Percentiles rank a stretch among this genome's conserved stretches.
Conservation (phyloP, 2,113 vertebrate genomes). For the Phodopus roborovskii region DNA sequence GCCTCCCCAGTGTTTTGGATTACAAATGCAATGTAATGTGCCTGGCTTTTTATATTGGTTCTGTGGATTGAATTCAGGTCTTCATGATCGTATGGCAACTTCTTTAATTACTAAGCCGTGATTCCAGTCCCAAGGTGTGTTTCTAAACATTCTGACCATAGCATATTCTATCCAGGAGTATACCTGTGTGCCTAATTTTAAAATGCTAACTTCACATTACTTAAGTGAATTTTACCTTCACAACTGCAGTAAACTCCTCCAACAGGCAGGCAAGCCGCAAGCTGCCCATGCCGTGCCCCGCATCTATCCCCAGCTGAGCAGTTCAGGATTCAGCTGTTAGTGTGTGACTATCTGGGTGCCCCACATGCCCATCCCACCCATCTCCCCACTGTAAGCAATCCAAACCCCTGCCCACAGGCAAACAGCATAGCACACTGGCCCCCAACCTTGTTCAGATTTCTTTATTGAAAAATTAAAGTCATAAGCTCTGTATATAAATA, state of each 20-base stretch:
- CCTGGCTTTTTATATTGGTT: neutral
- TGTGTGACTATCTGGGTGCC: rapidly evolving
- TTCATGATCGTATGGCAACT: too few species aligned
- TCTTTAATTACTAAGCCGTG: neutral
- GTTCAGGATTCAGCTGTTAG: rapidly evolving
- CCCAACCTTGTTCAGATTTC: slow-evolving; percentile 83
- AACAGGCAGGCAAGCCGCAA: neutral
- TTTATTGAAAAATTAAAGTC: slow-evolving; percentile 96
- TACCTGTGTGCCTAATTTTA: neutral
- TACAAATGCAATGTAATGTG: neutral
- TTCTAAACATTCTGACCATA: neutral
- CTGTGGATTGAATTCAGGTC: neutral
- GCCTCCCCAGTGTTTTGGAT: neutral
- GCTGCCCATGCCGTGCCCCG: too few species aligned
- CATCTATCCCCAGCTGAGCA: neutral
- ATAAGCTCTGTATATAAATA: slow-evolving; percentile 93
- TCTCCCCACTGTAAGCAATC: rapidly evolving
- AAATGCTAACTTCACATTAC: neutral
- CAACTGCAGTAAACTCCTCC: neutral
- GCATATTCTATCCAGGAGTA: neutral
- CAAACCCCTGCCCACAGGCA: neutral
- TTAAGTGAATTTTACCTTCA: neutral
- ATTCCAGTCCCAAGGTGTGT: neutral
- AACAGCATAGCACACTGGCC: neutral
- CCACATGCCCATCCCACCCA: neutral